Conservation (phyloP, 2,113 vertebrate genomes). For the Orientallactaga bullata region DNA sequence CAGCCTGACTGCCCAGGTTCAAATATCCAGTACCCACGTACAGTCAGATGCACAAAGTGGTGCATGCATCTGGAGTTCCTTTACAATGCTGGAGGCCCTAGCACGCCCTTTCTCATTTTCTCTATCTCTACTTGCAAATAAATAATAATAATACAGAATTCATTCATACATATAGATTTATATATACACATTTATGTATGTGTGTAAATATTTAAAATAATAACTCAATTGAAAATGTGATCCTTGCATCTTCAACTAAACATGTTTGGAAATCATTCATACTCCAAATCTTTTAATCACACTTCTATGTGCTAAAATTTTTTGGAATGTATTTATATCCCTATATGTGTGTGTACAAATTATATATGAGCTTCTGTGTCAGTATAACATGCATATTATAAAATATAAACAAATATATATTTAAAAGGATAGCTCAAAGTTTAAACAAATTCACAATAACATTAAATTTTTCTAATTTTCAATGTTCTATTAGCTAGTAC, state of each 20-base stretch:
- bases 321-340: not conserved
- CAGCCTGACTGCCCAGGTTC: too few species aligned
- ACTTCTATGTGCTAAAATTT: not conserved
- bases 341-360: not conserved
- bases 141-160: not conserved
- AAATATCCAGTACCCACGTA: too few species aligned
- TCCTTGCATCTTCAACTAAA: not conserved
- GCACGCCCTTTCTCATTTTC: too few species aligned
- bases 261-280: conserved; percentile 23
- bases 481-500: not conserved
- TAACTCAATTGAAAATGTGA: conserved; percentile 23
- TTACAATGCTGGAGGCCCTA: too few species aligned
- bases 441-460: conserved; percentile 35
- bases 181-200: too few species aligned
- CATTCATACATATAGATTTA: too few species aligned
- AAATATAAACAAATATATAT: not conserved
- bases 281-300: not conserved
- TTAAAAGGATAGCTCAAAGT: conserved; percentile 43
- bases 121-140: too few species aligned
- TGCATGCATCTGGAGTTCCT: too few species aligned
- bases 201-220: conserved; percentile 12
- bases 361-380: not conserved
- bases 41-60: too few species aligned
- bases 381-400: not conserved
- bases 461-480: not conserved